A percentile compares a stretch with the other conserved stretches of the same genome.
These are phyloP conservation scores for Lasioglossum lativentre DNA, from an alignment of 2,888 invertebrate genomes.

Conservation along the genomic window DNA sequence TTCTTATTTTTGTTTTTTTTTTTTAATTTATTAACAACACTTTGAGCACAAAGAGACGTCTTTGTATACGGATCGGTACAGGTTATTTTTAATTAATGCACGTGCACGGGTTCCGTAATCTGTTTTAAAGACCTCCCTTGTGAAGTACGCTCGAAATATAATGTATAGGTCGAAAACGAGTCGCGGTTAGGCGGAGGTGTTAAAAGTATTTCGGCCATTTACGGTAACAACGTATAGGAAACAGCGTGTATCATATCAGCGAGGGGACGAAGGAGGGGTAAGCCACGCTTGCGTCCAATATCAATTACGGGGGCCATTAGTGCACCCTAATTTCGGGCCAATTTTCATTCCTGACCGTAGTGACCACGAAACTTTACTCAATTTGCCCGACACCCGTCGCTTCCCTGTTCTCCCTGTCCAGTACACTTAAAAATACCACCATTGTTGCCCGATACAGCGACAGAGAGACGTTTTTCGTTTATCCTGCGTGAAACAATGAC, in stretches of 20 bases:
- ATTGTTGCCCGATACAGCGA: not conserved
- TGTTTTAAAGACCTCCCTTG: not conserved
- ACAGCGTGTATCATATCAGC: constrained; percentile 57
- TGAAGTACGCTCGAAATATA: not conserved
- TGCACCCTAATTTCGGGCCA: constrained; percentile 66
- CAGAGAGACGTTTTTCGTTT: too few species aligned
- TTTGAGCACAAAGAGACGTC: not conserved
- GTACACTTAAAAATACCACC: not conserved
- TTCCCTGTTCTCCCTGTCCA: not conserved
- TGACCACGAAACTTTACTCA: constrained; percentile 64
- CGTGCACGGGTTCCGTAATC: not conserved
- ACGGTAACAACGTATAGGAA: constrained; percentile 58
- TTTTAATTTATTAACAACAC: not conserved
- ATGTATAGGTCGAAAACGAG: constrained; percentile 28
- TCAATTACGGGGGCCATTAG: constrained; percentile 71
- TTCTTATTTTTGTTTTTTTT: not conserved
- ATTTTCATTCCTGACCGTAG: constrained; percentile 66
- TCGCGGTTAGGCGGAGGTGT: not conserved
- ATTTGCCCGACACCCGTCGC: constrained; percentile 48
- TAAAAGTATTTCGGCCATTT: constrained; percentile 58
- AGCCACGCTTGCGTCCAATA: constrained; percentile 66
- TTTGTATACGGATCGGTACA: not conserved
- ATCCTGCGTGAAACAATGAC: too few species aligned
- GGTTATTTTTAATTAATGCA: not conserved
- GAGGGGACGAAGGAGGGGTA: constrained; percentile 37